A percentile compares a stretch with the other conserved stretches of the same genome.
phyloP scores from a whole-genome alignment of 2,797 vertebrate species.

The Poeciliopsis presidionis region DNA sequence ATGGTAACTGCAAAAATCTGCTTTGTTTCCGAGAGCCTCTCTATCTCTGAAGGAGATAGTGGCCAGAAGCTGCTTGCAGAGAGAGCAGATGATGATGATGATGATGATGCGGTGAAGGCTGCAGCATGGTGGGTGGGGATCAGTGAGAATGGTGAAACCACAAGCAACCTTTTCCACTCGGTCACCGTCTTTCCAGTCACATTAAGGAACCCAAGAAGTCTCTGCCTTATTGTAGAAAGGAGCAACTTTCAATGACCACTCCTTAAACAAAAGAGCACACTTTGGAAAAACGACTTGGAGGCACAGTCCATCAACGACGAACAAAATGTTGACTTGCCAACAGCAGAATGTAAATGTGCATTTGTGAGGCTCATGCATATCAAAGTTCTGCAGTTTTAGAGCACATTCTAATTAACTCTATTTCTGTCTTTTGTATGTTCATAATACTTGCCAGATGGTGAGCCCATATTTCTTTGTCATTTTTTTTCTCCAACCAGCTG shows the following conservation, averaged over 20 bases:
- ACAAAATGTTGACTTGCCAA: background rate
- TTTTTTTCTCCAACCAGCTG: background rate
- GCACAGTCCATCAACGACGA: background rate
- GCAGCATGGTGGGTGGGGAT: constrained; percentile 27
- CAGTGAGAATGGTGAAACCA: constrained; percentile 18
- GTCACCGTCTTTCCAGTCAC: background rate
- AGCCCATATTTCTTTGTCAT: background rate
- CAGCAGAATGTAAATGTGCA: background rate
- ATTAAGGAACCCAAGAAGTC: background rate
- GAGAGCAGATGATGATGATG: constrained; percentile 37
- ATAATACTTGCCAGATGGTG: background rate
- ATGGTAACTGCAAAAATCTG: constrained; percentile 76
- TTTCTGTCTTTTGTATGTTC: background rate
- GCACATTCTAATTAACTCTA: background rate
- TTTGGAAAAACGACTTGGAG: background rate
- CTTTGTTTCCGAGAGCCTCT: constrained; percentile 65
- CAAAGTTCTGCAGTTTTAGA: background rate
- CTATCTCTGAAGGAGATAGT: constrained; percentile 53
- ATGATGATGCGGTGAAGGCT: constrained; percentile 24
- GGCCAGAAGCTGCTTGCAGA: constrained; percentile 36
- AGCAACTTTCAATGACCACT: background rate
- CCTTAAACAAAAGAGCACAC: background rate
- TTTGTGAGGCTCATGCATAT: background rate
- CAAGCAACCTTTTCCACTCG: constrained; percentile 1
- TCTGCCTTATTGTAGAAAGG: background rate